Evolutionary conservation across 1,140 invertebrate genomes (phyloP).

Genomic region (Magallana ariakensis): DNA sequence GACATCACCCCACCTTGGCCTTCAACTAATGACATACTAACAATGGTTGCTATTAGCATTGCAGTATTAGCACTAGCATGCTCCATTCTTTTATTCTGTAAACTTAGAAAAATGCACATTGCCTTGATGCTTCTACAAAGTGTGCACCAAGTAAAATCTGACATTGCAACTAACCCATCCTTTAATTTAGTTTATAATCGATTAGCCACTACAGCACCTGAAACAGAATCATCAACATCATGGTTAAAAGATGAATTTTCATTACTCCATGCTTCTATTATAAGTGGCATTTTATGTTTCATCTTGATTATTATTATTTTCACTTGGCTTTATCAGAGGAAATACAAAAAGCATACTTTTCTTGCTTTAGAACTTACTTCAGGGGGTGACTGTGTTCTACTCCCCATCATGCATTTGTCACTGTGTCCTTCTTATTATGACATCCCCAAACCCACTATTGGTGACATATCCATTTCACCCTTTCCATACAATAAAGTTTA

Average conservation of each 20-base stretch:
- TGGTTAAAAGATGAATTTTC: too few species aligned
- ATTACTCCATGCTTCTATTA: too few species aligned
- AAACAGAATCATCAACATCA: not conserved
- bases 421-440: constrained; percentile 48
- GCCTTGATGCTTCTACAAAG: too few species aligned
- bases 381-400: constrained; percentile 20
- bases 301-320: too few species aligned
- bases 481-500: too few species aligned
- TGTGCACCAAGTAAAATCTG: not conserved
- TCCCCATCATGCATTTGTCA: constrained; percentile 40
- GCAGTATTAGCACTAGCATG: not conserved
- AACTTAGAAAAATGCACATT: constrained; percentile 47
- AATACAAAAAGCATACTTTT: too few species aligned
- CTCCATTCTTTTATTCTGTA: constrained; percentile 36
- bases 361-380: constrained; percentile 21
- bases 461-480: too few species aligned
- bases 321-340: too few species aligned
- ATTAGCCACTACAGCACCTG: too few species aligned
- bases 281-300: too few species aligned
- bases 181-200: constrained; percentile 22
- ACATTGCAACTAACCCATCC: constrained; percentile 37
- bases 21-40: constrained; percentile 28
- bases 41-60: not conserved
- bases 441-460: too few species aligned
- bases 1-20: not conserved